A percentile compares a stretch with the other conserved stretches of the same genome.
Conservation (phyloP, 2,113 vertebrate species). For the Anolis sagrei region DNA sequence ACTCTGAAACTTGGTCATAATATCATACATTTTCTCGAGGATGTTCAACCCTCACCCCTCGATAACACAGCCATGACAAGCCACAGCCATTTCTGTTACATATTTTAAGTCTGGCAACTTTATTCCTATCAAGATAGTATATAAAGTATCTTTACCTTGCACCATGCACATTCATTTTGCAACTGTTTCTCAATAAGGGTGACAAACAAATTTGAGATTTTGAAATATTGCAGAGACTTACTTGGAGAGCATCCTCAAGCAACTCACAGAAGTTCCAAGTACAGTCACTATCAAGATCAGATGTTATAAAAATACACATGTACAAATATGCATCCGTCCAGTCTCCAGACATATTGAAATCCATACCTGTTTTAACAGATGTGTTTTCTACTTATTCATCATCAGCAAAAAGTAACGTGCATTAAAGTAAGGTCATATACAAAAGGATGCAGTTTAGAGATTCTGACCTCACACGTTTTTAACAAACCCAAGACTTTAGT, state of each 20-base stretch:
- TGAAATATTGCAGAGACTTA: neutral
- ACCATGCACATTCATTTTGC: neutral
- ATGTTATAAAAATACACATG: neutral
- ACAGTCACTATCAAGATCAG: neutral
- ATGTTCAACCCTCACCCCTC: neutral
- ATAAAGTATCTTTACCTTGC: neutral
- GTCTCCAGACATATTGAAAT: neutral
- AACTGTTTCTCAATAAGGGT: neutral
- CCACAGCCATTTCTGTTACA: neutral
- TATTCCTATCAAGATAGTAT: neutral
- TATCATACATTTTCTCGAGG: neutral
- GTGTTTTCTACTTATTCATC: neutral
- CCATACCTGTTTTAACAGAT: neutral
- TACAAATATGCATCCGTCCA: neutral
- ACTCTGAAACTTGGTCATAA: neutral
- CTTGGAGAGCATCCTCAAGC: neutral
- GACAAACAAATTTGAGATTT: neutral
- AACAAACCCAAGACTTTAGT: neutral
- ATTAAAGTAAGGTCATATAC: neutral
- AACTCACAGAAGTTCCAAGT: neutral
- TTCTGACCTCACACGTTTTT: neutral
- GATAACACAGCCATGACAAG: neutral
- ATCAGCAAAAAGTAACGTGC: neutral
- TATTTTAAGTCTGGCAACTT: neutral
- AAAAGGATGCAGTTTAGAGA: neutral